Evolutionary conservation across 2,113 vertebrate genomes (phyloP).

Genomic region (Camelus bactrianus): DNA sequence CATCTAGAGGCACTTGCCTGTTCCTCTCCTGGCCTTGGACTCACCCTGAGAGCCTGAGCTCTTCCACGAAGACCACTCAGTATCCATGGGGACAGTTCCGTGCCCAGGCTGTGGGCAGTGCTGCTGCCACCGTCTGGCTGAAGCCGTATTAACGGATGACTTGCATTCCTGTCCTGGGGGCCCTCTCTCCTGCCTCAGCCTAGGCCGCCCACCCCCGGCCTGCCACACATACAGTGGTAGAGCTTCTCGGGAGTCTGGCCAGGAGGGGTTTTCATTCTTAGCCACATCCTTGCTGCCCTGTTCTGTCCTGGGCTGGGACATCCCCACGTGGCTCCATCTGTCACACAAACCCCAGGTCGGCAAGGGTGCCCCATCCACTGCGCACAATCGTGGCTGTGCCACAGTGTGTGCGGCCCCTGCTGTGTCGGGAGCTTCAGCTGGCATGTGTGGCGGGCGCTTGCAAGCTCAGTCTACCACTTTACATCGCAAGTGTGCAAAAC

Average conservation of each 20-base stretch:
- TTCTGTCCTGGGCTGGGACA: neutral
- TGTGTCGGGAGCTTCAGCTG: rapidly evolving
- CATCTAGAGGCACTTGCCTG: neutral
- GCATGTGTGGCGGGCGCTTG: neutral
- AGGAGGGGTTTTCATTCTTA: neutral
- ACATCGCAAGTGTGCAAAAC: neutral
- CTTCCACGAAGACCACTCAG: neutral
- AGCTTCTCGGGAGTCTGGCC: neutral
- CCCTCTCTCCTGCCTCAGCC: no score
- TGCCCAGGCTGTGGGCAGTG: neutral
- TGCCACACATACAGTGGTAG: rapidly evolving
- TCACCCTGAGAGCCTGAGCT: no score
- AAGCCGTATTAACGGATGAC: no score
- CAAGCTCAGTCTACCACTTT: neutral
- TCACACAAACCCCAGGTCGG: neutral
- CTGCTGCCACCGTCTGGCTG: neutral
- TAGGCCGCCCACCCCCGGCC: no score
- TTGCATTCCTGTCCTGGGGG: neutral
- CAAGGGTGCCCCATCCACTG: rapidly evolving
- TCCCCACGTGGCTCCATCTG: neutral
- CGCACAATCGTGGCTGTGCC: neutral
- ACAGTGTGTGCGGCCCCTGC: neutral
- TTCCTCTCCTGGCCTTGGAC: no score
- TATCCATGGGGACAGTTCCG: neutral
- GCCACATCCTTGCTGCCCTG: neutral